Evolutionary conservation across 2,888 invertebrate genomes (phyloP), one percentile per base, ranked within the genome.

Genomic region (Nasonia oneida): DNA sequence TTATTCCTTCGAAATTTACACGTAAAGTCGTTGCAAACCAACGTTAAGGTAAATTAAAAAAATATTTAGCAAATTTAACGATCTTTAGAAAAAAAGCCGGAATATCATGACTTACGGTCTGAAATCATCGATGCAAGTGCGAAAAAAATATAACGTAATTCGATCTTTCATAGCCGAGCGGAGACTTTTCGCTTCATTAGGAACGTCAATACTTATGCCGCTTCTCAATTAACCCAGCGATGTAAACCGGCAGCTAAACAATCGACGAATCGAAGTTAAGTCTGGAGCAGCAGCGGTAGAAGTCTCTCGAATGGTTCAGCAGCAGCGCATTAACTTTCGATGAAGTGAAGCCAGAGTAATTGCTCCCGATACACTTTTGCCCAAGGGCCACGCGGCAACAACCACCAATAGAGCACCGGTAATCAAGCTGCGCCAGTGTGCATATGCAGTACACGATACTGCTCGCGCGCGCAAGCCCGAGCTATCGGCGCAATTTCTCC

Each of bases 311-410:
- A 64, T 29, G 64, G 64, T 29, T 64, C 67, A 67, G 53, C n/a
- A 53, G 23, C 70, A 33, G 39, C 50, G 47, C 76, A 81, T 84
- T 81, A 84, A 81, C 81, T 84, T 84, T 76, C 80, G 76, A 80
- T 47, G 61, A 37, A 84, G 71, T 42, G 70, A 78, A 78, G 78
- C 78, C 61, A 6, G 47, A 83, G 73, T 78, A 83, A 83, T 83
- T 78, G 78, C 78, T 83, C 77, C 47, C 57, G 53, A 75, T 81
- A 67, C 64, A n/a, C 18, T 15, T 50, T 81, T 42, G 64, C 75
- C 23, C 57, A n/a, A 53, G 53, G 8, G 33, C 10, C 50, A 39
- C 33, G 15, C 33, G 14, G 67, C 4, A 23, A 14, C 33, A 29
- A 39, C n/a, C 5, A 47, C 39, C 29, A 50, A 81, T n/a, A 74